These are phyloP conservation scores for Enteromius argenteus DNA, from an alignment of 2,797 vertebrate genomes.

Conservation along the genomic window DNA sequence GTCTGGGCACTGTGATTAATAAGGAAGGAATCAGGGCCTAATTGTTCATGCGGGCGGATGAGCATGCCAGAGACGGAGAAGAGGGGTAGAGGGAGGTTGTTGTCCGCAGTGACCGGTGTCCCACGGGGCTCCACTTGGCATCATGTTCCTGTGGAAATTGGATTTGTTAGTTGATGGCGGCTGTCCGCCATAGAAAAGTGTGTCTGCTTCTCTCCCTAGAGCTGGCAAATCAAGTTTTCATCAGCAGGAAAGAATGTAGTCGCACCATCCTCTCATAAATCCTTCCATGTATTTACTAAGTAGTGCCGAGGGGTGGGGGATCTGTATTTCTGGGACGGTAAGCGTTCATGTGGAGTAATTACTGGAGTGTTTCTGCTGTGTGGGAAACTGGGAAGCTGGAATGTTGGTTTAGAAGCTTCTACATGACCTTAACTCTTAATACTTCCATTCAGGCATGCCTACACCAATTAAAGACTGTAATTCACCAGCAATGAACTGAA, in stretches of 20 bases:
- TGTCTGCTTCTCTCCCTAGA: constrained; percentile 39
- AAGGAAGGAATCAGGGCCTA: constrained; percentile 79
- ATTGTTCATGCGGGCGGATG: constrained; percentile 76
- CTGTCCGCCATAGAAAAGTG: constrained; percentile 33
- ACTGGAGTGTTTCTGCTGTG: constrained; percentile 17
- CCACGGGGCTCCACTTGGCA: constrained; percentile 48
- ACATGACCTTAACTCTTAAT: background rate
- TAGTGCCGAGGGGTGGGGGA: background rate
- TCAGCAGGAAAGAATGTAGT: constrained; percentile 60
- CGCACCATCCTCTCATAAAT: constrained; percentile 35
- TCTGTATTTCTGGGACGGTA: constrained; percentile 37
- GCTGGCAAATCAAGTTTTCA: constrained; percentile 56
- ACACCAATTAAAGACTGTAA: background rate
- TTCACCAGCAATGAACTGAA: background rate
- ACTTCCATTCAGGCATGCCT: background rate
- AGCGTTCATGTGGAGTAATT: constrained; percentile 20
- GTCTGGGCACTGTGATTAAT: constrained; percentile 80
- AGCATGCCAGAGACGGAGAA: constrained; percentile 38
- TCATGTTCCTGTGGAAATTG: constrained; percentile 59
- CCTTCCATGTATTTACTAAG: constrained; percentile 43
- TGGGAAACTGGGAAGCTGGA: constrained; percentile 1
- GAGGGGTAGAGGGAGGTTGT: constrained; percentile 32
- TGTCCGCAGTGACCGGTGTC: constrained; percentile 53
- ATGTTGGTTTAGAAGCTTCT: constrained; percentile 13
- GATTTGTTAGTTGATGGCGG: constrained; percentile 54